These are phyloP conservation scores for Echiichthys vipera DNA, from an alignment of 2,797 vertebrate genomes.

Conservation along the genomic window DNA sequence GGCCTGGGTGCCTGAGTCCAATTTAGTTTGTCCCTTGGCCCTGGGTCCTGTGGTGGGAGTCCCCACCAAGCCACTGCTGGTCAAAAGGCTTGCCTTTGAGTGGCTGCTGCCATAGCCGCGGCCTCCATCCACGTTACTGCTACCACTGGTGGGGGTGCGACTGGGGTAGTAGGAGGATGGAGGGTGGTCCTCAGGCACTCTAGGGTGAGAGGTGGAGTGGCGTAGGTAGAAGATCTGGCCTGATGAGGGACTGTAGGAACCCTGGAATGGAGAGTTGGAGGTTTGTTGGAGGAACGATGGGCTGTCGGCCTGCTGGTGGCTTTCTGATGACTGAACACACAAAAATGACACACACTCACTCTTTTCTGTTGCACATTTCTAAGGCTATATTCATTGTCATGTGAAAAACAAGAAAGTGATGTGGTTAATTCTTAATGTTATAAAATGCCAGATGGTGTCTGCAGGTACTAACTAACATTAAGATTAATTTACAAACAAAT, in stretches of 20 bases:
- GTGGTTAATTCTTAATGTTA: neutral
- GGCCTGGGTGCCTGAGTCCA: constrained; percentile 83
- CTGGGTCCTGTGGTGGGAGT: constrained; percentile 81
- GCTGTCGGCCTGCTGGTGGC: constrained; percentile 88
- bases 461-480: neutral
- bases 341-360: constrained; percentile 18
- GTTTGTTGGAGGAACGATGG: constrained; percentile 90
- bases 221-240: constrained; percentile 88
- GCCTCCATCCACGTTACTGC: constrained; percentile 75
- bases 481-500: too few species aligned
- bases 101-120: constrained; percentile 80
- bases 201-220: constrained; percentile 85
- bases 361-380: neutral
- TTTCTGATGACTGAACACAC: constrained; percentile 87
- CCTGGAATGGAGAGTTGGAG: constrained; percentile 91
- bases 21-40: constrained; percentile 86
- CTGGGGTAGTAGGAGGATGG: constrained; percentile 85
- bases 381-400: neutral
- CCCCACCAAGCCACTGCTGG: constrained; percentile 73
- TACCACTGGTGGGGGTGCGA: constrained; percentile 80
- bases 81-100: constrained; percentile 88
- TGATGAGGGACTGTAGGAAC: constrained; percentile 84
- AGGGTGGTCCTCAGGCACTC: constrained; percentile 82
- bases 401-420: neutral
- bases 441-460: neutral